Base-by-base conservation (phyloP, 2,797 vertebrate species). In the Parambassis ranga region DNA sequence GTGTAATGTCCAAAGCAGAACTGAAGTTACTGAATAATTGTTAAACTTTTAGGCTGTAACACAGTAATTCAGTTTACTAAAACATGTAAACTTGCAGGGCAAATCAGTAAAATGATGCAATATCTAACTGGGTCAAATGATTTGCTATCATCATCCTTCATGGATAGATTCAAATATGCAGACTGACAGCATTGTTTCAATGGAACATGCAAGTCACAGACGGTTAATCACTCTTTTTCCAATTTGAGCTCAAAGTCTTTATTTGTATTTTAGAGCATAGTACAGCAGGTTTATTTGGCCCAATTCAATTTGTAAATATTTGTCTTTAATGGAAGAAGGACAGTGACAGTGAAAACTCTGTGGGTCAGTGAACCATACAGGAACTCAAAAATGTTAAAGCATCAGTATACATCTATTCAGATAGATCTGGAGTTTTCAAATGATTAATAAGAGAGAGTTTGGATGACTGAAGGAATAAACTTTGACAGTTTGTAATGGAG, bases 331-430 rank as follows among this genome's bases (percentile, higher is more conserved):
- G n/a, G 3, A 23, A 24, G 33, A 36, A 2, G 8, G 36, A n/a
- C 1, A 20, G 24, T 28, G 28, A 44, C 11, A 27, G 22, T 20
- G 15, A 1, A 5, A 27, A 46, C 19, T 16, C 68, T 26, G 23
- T 22, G 46, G 73, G 56, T 71, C 75, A 79, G 8, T 75, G 64
- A 77, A 79, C 78, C 27, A 6, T 3, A 2, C 0, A 2, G 8
- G 37, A 60, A 50, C 13, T 53, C 10, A 8, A 1, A 35, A 24
- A 35, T 10, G 5, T 11, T 19, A 46, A 11, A 15, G n/a, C n/a
- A n/a, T n/a, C n/a, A n/a, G n/a, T n/a, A n/a, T n/a, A n/a, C n/a
- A n/a, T n/a, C n/a, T n/a, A n/a, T n/a, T n/a, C n/a, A n/a, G n/a
- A n/a, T n/a, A n/a, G n/a, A n/a, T n/a, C n/a, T n/a, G n/a, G n/a